These are phyloP conservation scores for Lutjanus argentimaculatus DNA, from an alignment of 2,797 vertebrate genomes.

Conservation along the genomic window DNA sequence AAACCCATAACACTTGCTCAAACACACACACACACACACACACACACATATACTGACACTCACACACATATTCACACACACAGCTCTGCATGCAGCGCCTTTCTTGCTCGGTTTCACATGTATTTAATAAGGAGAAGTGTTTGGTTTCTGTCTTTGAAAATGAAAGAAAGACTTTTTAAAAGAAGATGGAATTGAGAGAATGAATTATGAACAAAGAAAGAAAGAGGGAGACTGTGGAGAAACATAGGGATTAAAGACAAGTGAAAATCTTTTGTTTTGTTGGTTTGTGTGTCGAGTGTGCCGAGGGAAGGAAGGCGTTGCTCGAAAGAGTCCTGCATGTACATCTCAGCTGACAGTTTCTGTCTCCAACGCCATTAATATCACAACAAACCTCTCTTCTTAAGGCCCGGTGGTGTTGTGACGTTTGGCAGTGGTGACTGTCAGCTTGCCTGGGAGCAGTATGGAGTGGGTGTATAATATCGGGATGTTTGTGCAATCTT, in stretches of 20 bases:
- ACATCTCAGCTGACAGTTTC: slow-evolving; percentile 49
- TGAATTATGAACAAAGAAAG: slow-evolving; percentile 2
- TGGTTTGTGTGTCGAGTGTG: slow-evolving; percentile 3
- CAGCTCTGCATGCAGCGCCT: slow-evolving; percentile 42
- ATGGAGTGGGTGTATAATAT: slow-evolving; percentile 48
- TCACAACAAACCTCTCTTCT: background rate
- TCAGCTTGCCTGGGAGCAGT: slow-evolving; percentile 41
- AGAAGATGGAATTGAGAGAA: slow-evolving; percentile 2
- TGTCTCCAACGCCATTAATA: slow-evolving; percentile 26
- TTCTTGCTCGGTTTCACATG: slow-evolving; percentile 54
- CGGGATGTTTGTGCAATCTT: slow-evolving; percentile 78
- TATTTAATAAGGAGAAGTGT: slow-evolving; percentile 33
- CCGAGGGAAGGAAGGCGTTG: slow-evolving; percentile 22
- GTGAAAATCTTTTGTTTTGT: slow-evolving; percentile 13
- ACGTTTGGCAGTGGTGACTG: slow-evolving; percentile 18
- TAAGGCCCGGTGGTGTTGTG: slow-evolving; percentile 11
- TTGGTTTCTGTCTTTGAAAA: slow-evolving; percentile 42
- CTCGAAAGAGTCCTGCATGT: slow-evolving; percentile 16
- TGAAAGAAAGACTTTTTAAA: slow-evolving; percentile 34
- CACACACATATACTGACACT: slow-evolving; percentile 42
- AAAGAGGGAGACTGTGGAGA: background rate
- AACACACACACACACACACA: slow-evolving; percentile 28
- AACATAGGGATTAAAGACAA: slow-evolving; percentile 1
- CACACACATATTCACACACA: slow-evolving; percentile 36
- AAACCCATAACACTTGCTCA: slow-evolving; percentile 21